Conservation (phyloP, 2,888 invertebrate genomes). For the Dyspetes luteomarginatus region DNA sequence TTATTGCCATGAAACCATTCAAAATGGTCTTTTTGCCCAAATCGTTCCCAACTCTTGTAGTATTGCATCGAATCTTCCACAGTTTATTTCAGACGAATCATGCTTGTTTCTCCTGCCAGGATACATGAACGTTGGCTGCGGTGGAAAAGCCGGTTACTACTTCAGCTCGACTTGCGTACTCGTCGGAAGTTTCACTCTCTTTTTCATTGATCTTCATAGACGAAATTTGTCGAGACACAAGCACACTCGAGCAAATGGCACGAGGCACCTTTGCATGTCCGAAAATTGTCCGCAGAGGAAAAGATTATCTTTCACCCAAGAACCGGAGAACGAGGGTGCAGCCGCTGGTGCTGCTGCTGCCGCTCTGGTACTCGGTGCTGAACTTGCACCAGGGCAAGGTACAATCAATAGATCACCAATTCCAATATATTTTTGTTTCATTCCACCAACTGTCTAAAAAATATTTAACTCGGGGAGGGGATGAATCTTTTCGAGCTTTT, state of each 20-base stretch:
- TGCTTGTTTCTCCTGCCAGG: constrained; percentile 84
- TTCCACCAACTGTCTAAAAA: too few species aligned
- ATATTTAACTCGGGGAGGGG: too few species aligned
- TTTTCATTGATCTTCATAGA: constrained; percentile 92
- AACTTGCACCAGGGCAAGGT: constrained; percentile 81
- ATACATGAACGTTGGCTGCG: constrained; percentile 91
- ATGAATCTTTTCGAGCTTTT: not conserved
- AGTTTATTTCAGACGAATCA: too few species aligned
- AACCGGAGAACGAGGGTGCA: constrained; percentile 85
- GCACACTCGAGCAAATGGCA: constrained; percentile 87
- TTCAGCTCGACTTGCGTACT: constrained; percentile 92
- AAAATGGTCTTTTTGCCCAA: not conserved
- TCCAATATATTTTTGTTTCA: too few species aligned
- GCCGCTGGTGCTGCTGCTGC: constrained; percentile 86
- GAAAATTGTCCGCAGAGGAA: constrained; percentile 86
- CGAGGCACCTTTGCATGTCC: constrained; percentile 85
- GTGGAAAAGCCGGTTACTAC: constrained; percentile 92
- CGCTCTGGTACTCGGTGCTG: constrained; percentile 86
- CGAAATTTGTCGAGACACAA: constrained; percentile 89
- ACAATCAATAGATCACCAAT: constrained; percentile 1
- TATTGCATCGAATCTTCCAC: too few species aligned
- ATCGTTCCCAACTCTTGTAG: not conserved
- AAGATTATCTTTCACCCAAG: constrained; percentile 86
- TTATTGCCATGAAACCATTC: too few species aligned
- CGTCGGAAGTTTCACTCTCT: constrained; percentile 90